phyloP scores from a whole-genome alignment of 2,113 vertebrate genomes.

The Notarius lentiginosus region DNA sequence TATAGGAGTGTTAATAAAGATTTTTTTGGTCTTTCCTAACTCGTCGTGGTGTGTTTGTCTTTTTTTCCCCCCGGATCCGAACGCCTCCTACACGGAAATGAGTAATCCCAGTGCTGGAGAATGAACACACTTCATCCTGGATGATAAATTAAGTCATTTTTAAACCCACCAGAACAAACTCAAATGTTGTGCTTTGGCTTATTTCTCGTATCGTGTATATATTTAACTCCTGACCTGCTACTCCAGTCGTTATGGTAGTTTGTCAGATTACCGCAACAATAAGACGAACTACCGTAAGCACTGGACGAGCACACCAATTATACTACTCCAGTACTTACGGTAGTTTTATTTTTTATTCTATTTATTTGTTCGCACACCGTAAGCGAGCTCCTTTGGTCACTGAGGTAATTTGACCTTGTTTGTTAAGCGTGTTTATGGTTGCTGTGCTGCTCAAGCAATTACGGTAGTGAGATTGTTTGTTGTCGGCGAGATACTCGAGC shows the following conservation, averaged over 20 bases:
- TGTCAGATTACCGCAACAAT: neutral
- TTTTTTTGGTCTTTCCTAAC: neutral
- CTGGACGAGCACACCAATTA: neutral
- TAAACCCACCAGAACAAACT: neutral
- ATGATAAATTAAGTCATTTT: neutral
- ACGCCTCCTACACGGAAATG: neutral
- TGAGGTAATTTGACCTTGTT: neutral
- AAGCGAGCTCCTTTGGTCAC: neutral
- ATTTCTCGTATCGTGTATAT: neutral
- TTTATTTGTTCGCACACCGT: neutral
- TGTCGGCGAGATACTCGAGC: neutral
- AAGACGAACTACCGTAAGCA: neutral
- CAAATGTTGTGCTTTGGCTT: neutral
- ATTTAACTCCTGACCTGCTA: neutral
- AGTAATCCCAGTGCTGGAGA: neutral
- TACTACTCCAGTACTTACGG: neutral
- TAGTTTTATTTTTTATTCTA: neutral
- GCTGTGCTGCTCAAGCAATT: neutral
- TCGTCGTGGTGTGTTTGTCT: neutral
- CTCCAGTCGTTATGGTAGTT: neutral
- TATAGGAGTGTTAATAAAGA: conserved; percentile 10
- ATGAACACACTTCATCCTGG: neutral
- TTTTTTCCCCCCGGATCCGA: neutral
- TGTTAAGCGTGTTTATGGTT: neutral
- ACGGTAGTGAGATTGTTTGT: no score